Conservation (phyloP, 2,113 vertebrate genomes). For the Cebus imitator region DNA sequence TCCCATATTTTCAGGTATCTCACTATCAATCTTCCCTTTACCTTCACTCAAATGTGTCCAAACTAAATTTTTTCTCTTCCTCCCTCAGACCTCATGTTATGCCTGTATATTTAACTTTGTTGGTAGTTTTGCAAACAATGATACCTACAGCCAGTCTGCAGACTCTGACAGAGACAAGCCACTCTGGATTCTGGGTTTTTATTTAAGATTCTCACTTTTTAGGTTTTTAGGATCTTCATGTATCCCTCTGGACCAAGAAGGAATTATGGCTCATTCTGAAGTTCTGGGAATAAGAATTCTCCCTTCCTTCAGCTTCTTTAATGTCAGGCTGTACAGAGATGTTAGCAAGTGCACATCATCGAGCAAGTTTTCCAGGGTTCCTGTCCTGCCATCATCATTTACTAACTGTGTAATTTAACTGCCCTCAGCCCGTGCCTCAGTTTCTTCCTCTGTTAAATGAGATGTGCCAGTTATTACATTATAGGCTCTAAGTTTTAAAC, state of each 20-base stretch:
- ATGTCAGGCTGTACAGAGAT: not conserved
- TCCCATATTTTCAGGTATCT: not conserved
- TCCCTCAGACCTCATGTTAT: too few relatives aligned
- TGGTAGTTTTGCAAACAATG: too few relatives aligned
- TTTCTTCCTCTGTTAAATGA: not conserved
- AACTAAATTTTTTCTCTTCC: not conserved
- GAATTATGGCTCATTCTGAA: too few relatives aligned
- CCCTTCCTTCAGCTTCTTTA: not conserved
- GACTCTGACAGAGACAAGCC: not conserved
- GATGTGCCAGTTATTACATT: not conserved
- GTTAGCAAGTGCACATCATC: not conserved
- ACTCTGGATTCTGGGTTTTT: not conserved
- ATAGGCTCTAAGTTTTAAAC: not conserved
- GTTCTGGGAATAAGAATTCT: not conserved
- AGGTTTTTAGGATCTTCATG: not conserved
- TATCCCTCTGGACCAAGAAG: not conserved
- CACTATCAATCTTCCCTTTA: not conserved
- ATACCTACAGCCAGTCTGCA: not conserved
- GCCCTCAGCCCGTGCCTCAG: not conserved
- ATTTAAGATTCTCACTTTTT: not conserved
- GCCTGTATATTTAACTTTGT: not conserved
- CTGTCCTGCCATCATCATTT: not conserved
- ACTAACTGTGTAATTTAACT: not conserved
- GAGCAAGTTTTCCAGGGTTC: not conserved
- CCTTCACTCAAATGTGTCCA: not conserved